phyloP scores from a whole-genome alignment of 2,113 vertebrate species.

The Heliornis fulica region DNA sequence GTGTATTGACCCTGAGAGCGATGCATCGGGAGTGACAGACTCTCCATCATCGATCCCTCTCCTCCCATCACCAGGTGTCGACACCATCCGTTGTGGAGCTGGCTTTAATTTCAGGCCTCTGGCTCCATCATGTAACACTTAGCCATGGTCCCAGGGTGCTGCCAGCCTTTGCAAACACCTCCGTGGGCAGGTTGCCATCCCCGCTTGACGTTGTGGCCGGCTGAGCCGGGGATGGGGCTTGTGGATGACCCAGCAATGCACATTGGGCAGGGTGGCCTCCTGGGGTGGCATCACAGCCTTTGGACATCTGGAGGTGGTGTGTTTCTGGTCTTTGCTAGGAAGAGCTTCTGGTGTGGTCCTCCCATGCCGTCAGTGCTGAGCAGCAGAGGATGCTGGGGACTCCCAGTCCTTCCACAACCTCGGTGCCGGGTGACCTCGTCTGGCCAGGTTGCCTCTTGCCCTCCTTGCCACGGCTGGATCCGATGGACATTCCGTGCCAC shows the following conservation, averaged over 20 bases:
- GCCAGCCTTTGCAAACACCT: not conserved
- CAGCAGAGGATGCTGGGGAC: not conserved
- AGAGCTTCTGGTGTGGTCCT: not conserved
- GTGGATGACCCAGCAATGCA: not conserved
- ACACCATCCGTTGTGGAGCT: not conserved
- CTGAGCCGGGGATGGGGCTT: not conserved
- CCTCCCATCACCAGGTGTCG: conserved; percentile 53
- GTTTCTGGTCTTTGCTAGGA: not conserved
- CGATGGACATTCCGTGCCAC: not conserved
- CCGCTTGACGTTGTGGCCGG: not conserved
- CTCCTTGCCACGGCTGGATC: not conserved
- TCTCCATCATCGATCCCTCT: conserved; percentile 34
- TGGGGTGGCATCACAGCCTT: rapidly evolving
- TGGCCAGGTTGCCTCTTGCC: not conserved
- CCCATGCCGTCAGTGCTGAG: rapidly evolving
- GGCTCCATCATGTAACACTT: not conserved
- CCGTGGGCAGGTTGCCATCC: not conserved
- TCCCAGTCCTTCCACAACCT: not conserved
- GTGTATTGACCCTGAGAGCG: conserved; percentile 45
- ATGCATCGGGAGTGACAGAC: conserved; percentile 37
- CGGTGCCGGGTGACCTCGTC: not conserved
- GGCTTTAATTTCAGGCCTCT: conserved; percentile 30
- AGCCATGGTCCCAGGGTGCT: not conserved
- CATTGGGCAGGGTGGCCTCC: not conserved
- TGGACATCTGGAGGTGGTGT: not conserved